Conservation (phyloP, 2,888 invertebrate genomes). For the Drosophila basisetae region DNA sequence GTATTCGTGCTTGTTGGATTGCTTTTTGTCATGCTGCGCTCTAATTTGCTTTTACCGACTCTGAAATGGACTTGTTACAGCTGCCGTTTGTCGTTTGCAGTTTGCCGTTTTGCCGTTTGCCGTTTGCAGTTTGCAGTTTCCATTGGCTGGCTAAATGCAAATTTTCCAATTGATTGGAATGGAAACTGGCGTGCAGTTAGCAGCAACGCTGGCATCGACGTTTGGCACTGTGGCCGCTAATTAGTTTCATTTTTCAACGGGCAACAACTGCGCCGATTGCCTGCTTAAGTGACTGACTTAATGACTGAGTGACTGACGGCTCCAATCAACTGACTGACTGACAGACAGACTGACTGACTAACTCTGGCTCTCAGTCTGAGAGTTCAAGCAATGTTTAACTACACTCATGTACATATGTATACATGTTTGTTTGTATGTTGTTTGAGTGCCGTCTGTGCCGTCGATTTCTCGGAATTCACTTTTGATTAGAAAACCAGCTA, state of each 20-base stretch:
- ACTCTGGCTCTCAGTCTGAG: conserved; percentile 5
- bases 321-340: conserved; percentile 35
- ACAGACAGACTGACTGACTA: background rate
- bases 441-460: conserved; percentile 21
- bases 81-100: conserved; percentile 47
- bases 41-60: conserved; percentile 68
- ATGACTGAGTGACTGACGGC: conserved; percentile 55
- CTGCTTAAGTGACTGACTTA: conserved; percentile 62
- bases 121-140: conserved; percentile 30
- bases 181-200: conserved; percentile 49
- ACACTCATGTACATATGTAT: background rate
- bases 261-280: conserved; percentile 55
- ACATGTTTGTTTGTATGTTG: conserved; percentile 11
- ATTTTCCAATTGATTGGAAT: conserved; percentile 81
- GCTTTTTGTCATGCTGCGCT: conserved; percentile 64
- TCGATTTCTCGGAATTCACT: conserved; percentile 45
- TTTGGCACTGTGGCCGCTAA: conserved; percentile 60
- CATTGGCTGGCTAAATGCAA: conserved; percentile 72
- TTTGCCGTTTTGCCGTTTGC: conserved; percentile 30
- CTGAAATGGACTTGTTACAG: conserved; percentile 64
- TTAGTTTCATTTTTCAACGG: conserved; percentile 75
- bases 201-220: conserved; percentile 25
- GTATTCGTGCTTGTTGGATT: conserved; percentile 45
- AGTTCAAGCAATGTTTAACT: conserved; percentile 11
- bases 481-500: conserved; percentile 57